These are phyloP conservation scores for Plagiodera versicolora DNA, from an alignment of 2,888 invertebrate species.

Conservation along the genomic window DNA sequence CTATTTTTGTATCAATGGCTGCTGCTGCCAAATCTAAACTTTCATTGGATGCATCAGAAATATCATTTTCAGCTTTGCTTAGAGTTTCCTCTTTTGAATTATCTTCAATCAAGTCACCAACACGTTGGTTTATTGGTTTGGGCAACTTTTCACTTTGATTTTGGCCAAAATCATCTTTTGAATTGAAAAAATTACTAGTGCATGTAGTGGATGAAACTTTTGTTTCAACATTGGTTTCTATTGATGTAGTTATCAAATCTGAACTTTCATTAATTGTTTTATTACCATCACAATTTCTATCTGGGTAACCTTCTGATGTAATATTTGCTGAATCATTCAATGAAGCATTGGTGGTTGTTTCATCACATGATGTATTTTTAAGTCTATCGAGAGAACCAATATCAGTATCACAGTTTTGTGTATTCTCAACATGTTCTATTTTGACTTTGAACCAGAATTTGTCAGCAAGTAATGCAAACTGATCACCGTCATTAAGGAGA, in stretches of 20 bases:
- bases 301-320: conserved; percentile 17
- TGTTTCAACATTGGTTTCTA: neutral
- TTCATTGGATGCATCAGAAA: neutral
- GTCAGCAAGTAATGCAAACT: conserved; percentile 59
- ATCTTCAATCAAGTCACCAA: neutral
- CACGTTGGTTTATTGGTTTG: neutral
- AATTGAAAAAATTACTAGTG: neutral
- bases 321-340: conserved; percentile 14
- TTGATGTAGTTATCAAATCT: neutral
- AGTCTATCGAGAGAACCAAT: neutral
- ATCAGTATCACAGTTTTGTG: too few relatives aligned
- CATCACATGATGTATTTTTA: neutral
- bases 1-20: neutral
- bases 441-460: conserved; percentile 55
- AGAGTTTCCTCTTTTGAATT: conserved; percentile 1
- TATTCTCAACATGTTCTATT: neutral
- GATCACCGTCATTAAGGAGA: conserved; percentile 55
- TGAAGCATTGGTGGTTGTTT: neutral
- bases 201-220: neutral
- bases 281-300: neutral
- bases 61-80: neutral
- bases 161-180: neutral
- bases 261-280: conserved; percentile 13
- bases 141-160: neutral
- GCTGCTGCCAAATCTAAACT: neutral